These are phyloP conservation scores for Tortricodes alternella DNA, from an alignment of 2,888 invertebrate species.

Conservation along the genomic window DNA sequence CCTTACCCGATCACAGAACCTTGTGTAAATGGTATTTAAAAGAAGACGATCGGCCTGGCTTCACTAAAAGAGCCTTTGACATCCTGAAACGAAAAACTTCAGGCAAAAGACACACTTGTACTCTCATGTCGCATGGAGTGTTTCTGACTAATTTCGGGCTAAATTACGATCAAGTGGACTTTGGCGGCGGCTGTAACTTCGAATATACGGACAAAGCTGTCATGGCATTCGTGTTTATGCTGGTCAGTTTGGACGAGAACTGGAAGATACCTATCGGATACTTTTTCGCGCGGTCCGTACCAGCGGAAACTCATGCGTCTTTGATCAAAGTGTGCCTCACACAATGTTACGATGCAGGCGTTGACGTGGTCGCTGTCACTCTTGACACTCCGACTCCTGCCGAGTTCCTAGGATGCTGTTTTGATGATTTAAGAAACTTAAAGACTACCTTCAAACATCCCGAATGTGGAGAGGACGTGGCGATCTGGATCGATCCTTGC, in stretches of 20 bases:
- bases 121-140: constrained; percentile 1
- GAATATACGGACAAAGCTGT: constrained; percentile 7
- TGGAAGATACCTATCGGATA: constrained; percentile 31
- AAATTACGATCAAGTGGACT: constrained; percentile 11
- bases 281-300: constrained; percentile 8
- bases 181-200: neutral
- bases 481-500: constrained; percentile 15
- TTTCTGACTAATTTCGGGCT: constrained; percentile 2
- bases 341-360: constrained; percentile 15
- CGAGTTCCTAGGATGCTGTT: constrained; percentile 8
- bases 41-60: neutral
- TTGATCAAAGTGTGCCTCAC: constrained; percentile 21
- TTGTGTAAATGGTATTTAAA: constrained; percentile 4
- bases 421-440: constrained; percentile 1
- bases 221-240: neutral
- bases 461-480: neutral
- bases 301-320: constrained; percentile 17
- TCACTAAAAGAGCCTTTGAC: neutral
- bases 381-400: constrained; percentile 15
- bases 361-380: constrained; percentile 21
- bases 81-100: constrained; percentile 5
- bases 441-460: constrained; percentile 22
- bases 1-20: neutral
- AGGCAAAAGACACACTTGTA: neutral
- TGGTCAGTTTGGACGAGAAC: constrained; percentile 22